phyloP scores from a whole-genome alignment of 2,888 invertebrate species.

The Acanthosepion pharaonis region DNA sequence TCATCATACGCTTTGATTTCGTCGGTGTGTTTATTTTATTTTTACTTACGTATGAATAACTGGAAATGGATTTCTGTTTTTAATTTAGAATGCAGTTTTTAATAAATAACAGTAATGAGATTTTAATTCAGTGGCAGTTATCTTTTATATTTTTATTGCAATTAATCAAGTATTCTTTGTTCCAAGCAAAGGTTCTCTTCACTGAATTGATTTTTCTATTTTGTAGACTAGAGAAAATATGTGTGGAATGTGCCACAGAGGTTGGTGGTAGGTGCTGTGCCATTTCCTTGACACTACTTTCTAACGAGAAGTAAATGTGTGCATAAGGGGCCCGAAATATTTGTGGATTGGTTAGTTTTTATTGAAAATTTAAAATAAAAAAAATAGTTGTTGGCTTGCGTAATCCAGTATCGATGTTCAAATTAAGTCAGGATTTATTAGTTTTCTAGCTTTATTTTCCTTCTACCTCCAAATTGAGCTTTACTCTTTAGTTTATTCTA shows the following conservation, averaged over 20 bases:
- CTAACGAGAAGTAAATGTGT: not conserved
- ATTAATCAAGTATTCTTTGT: not conserved
- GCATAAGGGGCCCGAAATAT: not conserved
- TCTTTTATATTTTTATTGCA: not conserved
- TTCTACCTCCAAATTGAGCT: not conserved
- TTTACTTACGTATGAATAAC: not conserved
- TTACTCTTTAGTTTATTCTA: not conserved
- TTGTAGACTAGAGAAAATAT: slow-evolving; percentile 22
- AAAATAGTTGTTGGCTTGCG: not conserved
- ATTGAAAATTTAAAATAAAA: not conserved
- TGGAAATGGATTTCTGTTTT: too few species aligned
- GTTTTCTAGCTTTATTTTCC: not conserved
- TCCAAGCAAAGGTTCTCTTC: not conserved
- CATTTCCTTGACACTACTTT: slow-evolving; percentile 33
- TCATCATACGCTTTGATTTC: not conserved
- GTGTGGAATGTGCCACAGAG: slow-evolving; percentile 18
- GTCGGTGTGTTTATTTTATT: not conserved
- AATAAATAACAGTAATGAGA: not conserved
- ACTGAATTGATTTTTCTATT: slow-evolving; percentile 33
- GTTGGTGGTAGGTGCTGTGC: not conserved
- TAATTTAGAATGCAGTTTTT: not conserved
- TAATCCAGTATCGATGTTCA: not conserved
- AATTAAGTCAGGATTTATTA: not conserved
- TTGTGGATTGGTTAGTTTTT: not conserved
- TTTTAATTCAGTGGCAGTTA: not conserved